Percentiles rank a stretch among this genome's conserved stretches.
phyloP scores from a whole-genome alignment of 2,113 vertebrate species.

The Petrocephalus zakoni region DNA sequence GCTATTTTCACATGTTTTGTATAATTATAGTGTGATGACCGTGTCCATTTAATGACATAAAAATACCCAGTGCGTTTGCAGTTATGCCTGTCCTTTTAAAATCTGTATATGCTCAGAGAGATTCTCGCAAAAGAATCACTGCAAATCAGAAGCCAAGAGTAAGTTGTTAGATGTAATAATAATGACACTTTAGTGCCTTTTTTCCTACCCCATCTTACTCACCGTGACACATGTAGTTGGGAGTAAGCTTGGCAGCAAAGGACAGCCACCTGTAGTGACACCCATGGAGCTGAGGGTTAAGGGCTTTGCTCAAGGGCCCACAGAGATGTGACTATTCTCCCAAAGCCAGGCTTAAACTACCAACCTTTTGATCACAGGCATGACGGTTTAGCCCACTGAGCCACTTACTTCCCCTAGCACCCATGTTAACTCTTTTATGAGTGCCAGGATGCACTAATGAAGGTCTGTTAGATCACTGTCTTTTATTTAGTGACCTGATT shows the following conservation, averaged over 20 bases:
- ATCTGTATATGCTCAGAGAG: neutral
- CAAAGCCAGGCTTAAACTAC: too few species aligned
- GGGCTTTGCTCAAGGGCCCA: neutral
- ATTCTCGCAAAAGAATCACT: neutral
- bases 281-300: neutral
- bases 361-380: too few species aligned
- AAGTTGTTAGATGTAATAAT: neutral
- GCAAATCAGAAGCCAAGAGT: neutral
- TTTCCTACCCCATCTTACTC: neutral
- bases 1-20: neutral
- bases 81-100: neutral
- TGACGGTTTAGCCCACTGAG: too few species aligned
- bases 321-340: neutral
- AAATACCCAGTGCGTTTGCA: neutral
- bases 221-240: neutral
- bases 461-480: neutral
- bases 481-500: neutral
- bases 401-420: too few species aligned
- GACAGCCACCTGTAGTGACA: neutral
- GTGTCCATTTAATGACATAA: neutral
- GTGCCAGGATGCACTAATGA: neutral
- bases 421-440: too few species aligned
- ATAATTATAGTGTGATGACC: constrained; percentile 6
- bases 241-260: neutral
- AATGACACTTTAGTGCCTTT: neutral